Evolutionary conservation across 2,888 invertebrate species (phyloP), one percentile per base, ranked within the genome.

Genomic region (Patella depressa): DNA sequence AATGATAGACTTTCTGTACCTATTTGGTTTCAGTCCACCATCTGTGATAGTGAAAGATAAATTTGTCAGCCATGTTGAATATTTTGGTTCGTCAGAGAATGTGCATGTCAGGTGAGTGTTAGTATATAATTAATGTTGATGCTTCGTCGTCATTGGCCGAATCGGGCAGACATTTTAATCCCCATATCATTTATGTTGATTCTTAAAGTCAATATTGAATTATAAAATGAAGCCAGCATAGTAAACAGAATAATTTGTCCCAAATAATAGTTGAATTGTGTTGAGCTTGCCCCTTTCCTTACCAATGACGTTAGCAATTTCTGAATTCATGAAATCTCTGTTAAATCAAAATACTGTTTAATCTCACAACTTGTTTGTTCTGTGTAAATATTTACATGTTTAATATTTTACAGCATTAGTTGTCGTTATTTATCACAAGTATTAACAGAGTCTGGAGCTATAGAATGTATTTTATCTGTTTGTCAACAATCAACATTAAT

Each of bases 371-470:
- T 45, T 45, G 34, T 45, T 45, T 45, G 45, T 45, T 45, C 0
- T 45, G 45, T 45, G 9, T 45, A 0, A 45, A 74, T 15, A 65
- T 14, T 17, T 74, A 45, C 1, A 55, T 72, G 70, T 11, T 73
- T 53, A 74, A 74, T 72, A 57, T 59, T 29, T 82, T 82, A 9
- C 79, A 89, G 88, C 69, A 77, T 88, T 24, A 84, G 84, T 65
- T 86, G 88, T 71, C 84, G 88, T 24, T 89, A 84, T 75, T 80
- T 89, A 69, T 81, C 84, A n/a, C 88, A 89, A 71, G 55, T 89
- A 15, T 75, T 89, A 57, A 79, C 83, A 1, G 82, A 81, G 45
- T 76, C 80, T 17, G 81, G 79, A 11, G 84, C 85, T 12, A 76
- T 83, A 77, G 79, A 80, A 15, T 72, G 75, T n/a, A 57, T 88